Evolutionary conservation across 2,888 invertebrate genomes (phyloP).

Genomic region (Machimus rusticus): DNA sequence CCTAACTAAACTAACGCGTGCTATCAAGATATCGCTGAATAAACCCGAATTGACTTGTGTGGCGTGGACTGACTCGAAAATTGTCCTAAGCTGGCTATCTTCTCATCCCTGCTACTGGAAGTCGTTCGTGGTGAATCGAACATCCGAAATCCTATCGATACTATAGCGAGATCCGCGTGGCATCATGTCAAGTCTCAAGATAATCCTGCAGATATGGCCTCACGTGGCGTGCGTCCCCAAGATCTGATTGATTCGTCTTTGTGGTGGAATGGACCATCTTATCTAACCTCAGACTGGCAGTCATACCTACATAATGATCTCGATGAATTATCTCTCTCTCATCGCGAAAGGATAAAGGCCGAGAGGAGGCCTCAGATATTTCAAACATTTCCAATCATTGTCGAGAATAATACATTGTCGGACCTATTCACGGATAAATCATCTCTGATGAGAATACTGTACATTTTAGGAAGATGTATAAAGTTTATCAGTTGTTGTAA

Average conservation of each 20-base stretch:
- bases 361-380: background rate
- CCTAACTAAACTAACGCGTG: background rate
- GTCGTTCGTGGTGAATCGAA: background rate
- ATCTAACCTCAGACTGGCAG: background rate
- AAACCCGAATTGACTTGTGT: background rate
- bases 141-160: background rate
- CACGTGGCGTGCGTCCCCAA: background rate
- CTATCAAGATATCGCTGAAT: background rate
- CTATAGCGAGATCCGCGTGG: background rate
- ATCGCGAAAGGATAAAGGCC: too few relatives aligned
- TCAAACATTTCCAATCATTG: background rate
- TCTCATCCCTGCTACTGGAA: background rate
- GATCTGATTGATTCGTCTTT: background rate
- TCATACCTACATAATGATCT: background rate
- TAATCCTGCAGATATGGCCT: conserved; percentile 3
- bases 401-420: background rate
- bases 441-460: background rate
- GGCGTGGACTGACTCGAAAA: conserved; percentile 4
- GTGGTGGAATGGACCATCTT: background rate
- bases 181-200: background rate
- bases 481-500: background rate
- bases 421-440: background rate
- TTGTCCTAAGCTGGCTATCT: background rate
- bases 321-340: too few relatives aligned
- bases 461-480: background rate